A percentile compares a stretch with the other conserved stretches of the same genome.
Conservation (phyloP, 2,888 invertebrate species). For the Incurvaria masculella region DNA sequence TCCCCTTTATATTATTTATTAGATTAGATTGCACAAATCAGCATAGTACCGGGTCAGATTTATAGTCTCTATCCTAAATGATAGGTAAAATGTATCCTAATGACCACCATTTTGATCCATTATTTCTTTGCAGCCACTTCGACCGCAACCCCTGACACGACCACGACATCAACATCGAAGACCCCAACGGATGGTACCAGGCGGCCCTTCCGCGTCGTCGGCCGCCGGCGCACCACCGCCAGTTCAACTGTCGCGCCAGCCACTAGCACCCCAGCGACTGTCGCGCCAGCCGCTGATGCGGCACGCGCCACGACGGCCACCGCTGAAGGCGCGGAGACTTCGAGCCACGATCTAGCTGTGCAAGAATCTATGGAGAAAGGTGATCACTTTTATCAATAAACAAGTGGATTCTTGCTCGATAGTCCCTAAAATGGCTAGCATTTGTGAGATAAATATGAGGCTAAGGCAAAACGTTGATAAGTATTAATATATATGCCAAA, state of each 20-base stretch:
- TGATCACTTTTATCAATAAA: too few species aligned
- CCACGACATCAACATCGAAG: conserved; percentile 15
- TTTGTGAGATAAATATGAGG: too few species aligned
- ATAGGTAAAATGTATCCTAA: too few species aligned
- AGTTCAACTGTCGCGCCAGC: conserved; percentile 20
- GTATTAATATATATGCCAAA: too few species aligned
- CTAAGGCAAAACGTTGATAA: too few species aligned
- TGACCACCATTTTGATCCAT: too few species aligned
- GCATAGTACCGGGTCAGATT: too few species aligned
- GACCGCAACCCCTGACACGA: conserved; percentile 11
- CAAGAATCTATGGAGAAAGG: conserved; percentile 33
- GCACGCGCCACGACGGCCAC: not conserved
- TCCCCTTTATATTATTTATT: too few species aligned
- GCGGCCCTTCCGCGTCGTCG: conserved; percentile 36
- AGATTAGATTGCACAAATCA: too few species aligned
- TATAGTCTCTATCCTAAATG: too few species aligned
- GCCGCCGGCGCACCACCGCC: conserved; percentile 27
- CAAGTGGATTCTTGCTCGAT: too few species aligned
- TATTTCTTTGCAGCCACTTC: not conserved
- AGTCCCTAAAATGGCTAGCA: too few species aligned
- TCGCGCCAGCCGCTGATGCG: not conserved
- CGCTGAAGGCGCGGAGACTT: conserved; percentile 19
- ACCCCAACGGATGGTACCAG: conserved; percentile 21
- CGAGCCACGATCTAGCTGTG: conserved; percentile 27
- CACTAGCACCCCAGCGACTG: conserved; percentile 8